Conservation (phyloP, 2,888 invertebrate species). For the Vannuccia rotundouncinata region DNA sequence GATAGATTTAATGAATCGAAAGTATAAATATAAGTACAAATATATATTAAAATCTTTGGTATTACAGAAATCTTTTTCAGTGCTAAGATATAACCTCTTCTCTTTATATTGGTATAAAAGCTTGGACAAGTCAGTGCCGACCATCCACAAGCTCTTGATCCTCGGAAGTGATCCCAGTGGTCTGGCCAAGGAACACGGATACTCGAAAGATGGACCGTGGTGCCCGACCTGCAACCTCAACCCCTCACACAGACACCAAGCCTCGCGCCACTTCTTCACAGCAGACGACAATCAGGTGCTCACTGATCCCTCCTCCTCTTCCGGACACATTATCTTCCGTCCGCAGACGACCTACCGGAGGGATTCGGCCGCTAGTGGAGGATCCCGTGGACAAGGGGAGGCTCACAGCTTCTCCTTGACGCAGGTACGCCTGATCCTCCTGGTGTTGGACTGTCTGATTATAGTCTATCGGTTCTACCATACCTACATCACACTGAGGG, state of each 20-base stretch:
- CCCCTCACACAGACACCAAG: not conserved
- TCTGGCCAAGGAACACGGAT: not conserved
- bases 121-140: not conserved
- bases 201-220: not conserved
- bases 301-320: not conserved
- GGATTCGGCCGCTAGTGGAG: not conserved
- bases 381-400: not conserved
- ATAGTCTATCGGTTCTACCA: not conserved
- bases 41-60: no score
- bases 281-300: not conserved
- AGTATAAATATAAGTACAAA: no score
- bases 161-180: not conserved
- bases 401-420: not conserved
- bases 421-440: not conserved
- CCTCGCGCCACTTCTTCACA: not conserved
- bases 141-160: not conserved
- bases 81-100: not conserved
- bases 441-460: not conserved
- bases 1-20: no score
- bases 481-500: not conserved
- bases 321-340: not conserved
- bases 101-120: not conserved
- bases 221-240: not conserved
- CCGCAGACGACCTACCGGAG: not conserved
- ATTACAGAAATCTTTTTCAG: no score